Base-by-base conservation (phyloP, 2,797 vertebrate genomes). In the Melanotaenia pygmaea region DNA sequence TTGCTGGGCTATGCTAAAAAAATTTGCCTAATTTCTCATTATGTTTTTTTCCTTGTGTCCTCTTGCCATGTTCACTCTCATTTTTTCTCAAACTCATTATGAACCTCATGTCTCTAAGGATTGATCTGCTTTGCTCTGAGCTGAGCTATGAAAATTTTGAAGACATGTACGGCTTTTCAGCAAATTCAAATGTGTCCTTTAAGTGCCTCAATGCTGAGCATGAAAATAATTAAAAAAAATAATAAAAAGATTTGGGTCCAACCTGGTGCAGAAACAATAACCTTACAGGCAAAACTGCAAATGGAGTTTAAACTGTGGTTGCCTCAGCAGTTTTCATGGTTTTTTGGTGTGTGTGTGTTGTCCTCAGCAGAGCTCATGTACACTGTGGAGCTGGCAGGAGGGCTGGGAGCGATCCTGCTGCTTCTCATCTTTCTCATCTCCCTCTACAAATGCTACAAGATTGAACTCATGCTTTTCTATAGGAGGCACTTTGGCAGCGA, bases 391-490 rank as follows among this genome's bases (percentile, higher is more conserved):
- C 95, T 99, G 93, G 97, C 97, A 88, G 97, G 97, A 79, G 98
- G 97, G 4, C 96, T 99, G 82, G 97, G 98, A 88, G 97, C 97
- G 74, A 99, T 99, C 93, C 94, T 99, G 78, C 94, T 99, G 91
- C 94, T 99, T 70, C 96, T 99, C 88, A 95, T 97, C 93, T 97
- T 97, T 85, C 94, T 99, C 94, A 96, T 99, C 87, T 97, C 96
- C 88, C 89, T 98, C 90, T 99, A 98, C 94, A 98, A 98, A 89
- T 98, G 97, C 92, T 98, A 99, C 94, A 98, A 96, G 93, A 98
- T 99, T 75, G 98, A 99, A 93, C 95, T 99, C 85, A 97, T 99
- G 96, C 96, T 99, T 65, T 99, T 98, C 95, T 99, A 99, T 87
- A 95, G 97, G 85, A 97, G 97, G 84, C 95, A 99, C 93, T 99